Conservation (phyloP, 2,888 invertebrate species). For the Bibio marci region DNA sequence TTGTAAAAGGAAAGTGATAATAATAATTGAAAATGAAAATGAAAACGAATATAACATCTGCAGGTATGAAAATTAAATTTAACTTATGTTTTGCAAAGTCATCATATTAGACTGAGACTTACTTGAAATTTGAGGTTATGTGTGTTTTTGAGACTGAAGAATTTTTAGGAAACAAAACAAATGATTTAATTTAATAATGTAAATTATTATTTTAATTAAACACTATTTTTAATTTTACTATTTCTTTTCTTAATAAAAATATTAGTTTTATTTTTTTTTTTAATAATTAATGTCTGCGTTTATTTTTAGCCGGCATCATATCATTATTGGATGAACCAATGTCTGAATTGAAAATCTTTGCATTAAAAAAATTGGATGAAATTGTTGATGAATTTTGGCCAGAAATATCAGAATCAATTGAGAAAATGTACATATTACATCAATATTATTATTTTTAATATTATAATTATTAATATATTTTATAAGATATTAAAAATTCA, state of each 20-base stretch:
- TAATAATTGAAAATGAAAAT: constrained; percentile 19
- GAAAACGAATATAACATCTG: constrained; percentile 40
- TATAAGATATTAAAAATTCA: too few relatives aligned
- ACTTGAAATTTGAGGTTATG: constrained; percentile 6
- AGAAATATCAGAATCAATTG: constrained; percentile 94
- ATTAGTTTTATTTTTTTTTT: constrained; percentile 5
- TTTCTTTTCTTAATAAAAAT: constrained; percentile 4
- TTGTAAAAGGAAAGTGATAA: too few relatives aligned
- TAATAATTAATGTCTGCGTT: too few relatives aligned
- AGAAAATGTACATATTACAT: constrained; percentile 68
- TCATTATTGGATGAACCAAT: constrained; percentile 89
- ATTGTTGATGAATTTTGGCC: constrained; percentile 98
- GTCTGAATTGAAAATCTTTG: constrained; percentile 85
- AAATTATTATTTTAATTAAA: background rate
- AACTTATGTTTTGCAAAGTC: constrained; percentile 5
- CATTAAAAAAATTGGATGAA: constrained; percentile 76
- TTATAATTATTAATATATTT: too few relatives aligned
- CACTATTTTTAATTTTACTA: background rate
- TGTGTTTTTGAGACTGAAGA: constrained; percentile 5
- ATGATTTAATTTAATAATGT: constrained; percentile 8
- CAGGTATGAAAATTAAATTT: constrained; percentile 18
- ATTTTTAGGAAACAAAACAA: constrained; percentile 21
- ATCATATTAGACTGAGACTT: constrained; percentile 3
- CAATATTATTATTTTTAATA: too few relatives aligned
- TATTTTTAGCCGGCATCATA: constrained; percentile 79